phyloP scores from a whole-genome alignment of 2,888 invertebrate genomes.

The Eudasyphora cyanicolor region DNA sequence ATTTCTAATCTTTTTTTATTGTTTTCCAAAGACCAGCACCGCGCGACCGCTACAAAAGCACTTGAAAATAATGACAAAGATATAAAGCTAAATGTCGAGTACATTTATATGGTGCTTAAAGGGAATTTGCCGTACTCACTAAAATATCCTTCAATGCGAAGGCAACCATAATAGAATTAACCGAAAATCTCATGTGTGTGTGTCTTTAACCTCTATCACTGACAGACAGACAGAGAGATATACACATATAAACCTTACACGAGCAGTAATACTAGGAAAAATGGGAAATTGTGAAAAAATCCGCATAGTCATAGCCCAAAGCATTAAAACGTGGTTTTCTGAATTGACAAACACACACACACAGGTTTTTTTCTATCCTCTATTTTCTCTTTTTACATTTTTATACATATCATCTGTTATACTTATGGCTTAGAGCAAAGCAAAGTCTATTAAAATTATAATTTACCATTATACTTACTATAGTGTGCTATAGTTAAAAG shows the following conservation, averaged over 20 bases:
- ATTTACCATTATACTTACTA: conserved; percentile 59
- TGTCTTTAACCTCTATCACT: conserved; percentile 56
- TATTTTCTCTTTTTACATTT: too few relatives aligned
- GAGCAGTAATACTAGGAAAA: not conserved
- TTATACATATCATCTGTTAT: conserved; percentile 51
- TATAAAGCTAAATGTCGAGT: not conserved
- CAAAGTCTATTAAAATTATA: conserved; percentile 57
- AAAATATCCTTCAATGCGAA: not conserved
- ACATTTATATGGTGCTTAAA: not conserved
- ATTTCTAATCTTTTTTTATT: conserved; percentile 7
- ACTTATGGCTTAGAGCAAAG: conserved; percentile 58
- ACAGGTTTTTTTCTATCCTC: too few relatives aligned
- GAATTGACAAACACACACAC: not conserved
- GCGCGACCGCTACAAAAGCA: too few relatives aligned
- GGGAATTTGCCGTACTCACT: not conserved
- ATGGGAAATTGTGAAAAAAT: conserved; percentile 44
- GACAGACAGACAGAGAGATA: not conserved
- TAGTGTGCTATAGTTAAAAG: conserved; percentile 50
- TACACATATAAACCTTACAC: too few relatives aligned
- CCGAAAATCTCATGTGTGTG: conserved; percentile 50
- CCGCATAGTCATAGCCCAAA: conserved; percentile 53
- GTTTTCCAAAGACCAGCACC: conserved; percentile 9
- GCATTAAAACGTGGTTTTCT: conserved; percentile 51
- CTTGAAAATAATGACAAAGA: not conserved
- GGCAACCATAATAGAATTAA: conserved; percentile 61